Evolutionary conservation across 2,113 vertebrate genomes (phyloP), one percentile per base, ranked within the genome.

Genomic region (Daboia siamensis): DNA sequence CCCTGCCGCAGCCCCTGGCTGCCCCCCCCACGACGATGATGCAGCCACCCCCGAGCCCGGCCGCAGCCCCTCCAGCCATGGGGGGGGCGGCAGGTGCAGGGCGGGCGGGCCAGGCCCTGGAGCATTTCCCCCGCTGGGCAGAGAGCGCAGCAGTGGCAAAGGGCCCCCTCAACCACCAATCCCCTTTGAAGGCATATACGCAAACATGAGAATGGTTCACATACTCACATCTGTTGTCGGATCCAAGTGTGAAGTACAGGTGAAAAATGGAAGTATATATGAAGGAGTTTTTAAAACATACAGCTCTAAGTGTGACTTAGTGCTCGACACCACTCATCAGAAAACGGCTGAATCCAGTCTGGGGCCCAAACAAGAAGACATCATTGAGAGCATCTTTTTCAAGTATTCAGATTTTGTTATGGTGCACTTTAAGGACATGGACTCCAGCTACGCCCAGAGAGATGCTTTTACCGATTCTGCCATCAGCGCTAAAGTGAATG

Each of bases 271-370:
- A 96, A 97, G 98, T 85, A 96, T 99, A 96, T 99, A 99, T 98
- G 99, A 99, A 98, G 99, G 99, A 97, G 98, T 99, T 97, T 99
- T 99, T 98, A 99, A 99, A 97, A 99, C 99, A 12, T 99, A 99
- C 64, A 98, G 99, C 96, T 99, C 99, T 96, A 99, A 99, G 99
- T 99, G 99, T 95, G 99, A 99, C 97, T 97, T 99, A 96, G 99
- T 99, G 96, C 98, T 99, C 92, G 99, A 99, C 96, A 99, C 99
- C 94, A 99, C 99, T 96, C 99, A 99, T 97, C 98, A 98, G 95
- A 99, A 99, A 97, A 98, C 97, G 95, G 97, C 98, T 64, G 99
- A 99, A 95, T 98, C 97, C 48, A 98, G 95, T 96, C 94, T 97
- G 69, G 98, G 98, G 94, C 99, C 99, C 96, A 99, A 98, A 95